A percentile compares a stretch with the other conserved stretches of the same genome.
Conservation (phyloP, 2,888 invertebrate genomes). For the Hydrotaea diabolus region DNA sequence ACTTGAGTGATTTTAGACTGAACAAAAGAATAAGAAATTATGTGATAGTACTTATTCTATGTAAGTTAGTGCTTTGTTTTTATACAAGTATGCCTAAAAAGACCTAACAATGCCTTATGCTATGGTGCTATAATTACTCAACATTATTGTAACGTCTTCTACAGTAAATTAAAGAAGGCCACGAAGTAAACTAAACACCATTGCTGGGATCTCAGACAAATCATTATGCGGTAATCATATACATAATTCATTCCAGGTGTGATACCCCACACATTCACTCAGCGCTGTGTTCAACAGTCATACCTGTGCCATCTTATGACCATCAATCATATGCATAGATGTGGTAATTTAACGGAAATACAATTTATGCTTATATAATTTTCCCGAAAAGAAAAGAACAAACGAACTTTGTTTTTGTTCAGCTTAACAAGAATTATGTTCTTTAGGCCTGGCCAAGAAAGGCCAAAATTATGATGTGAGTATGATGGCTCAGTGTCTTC, state of each 20-base stretch:
- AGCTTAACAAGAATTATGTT: background rate
- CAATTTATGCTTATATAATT: constrained; percentile 40
- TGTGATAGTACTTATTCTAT: too few species aligned
- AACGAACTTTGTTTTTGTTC: background rate
- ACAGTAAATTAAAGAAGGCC: background rate
- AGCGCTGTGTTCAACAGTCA: background rate
- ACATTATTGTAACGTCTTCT: constrained; percentile 30
- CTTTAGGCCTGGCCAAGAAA: background rate
- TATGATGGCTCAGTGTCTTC: background rate
- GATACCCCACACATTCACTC: constrained; percentile 16
- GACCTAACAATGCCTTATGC: background rate
- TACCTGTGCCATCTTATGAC: background rate
- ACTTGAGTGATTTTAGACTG: constrained; percentile 2
- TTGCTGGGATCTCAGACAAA: too few species aligned
- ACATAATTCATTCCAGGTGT: background rate
- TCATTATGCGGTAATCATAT: background rate
- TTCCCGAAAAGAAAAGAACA: background rate
- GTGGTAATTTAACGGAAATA: constrained; percentile 56
- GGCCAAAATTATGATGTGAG: background rate
- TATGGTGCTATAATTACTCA: constrained; percentile 20
- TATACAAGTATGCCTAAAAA: too few species aligned
- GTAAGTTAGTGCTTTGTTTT: background rate
- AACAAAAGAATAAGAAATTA: background rate
- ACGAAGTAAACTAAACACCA: background rate
- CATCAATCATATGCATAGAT: constrained; percentile 26